Base-by-base conservation (phyloP, 2,113 vertebrate genomes). In the Corynorhinus townsendii region DNA sequence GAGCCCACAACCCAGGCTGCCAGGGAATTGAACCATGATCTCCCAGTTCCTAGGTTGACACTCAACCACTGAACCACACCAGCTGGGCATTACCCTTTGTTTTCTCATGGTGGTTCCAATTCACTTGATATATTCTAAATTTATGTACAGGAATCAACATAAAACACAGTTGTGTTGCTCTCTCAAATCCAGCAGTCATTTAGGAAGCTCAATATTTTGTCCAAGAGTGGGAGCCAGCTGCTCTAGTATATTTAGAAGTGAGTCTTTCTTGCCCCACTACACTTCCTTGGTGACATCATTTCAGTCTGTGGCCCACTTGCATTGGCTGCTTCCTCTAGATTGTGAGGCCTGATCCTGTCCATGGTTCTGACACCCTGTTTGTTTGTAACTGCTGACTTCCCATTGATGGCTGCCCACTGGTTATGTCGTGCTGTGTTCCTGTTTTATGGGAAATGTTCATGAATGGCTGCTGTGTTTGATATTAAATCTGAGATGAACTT, bases 401-500 rank as follows among this genome's bases (percentile, higher is more conserved):
- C 24, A 24, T 12, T 0, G 83, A 0, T 33, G 71, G 12, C 94
- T 92, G 49, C 81, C 38, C 26, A 90, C 24, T 4, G 62, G 38
- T 71, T 43, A 16, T 40, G 0, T 38, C 8, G 3, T 81, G 71
- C 89, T 90, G 68, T 45, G 92, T 92, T 20, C 2, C 22, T 88
- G 90, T 90, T 92, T 94, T 93, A 28, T 20, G 45, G 91, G 47
- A 91, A 93, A 75, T 3, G 84, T 81, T 93, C 28, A 8, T 86
- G 64, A 89, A 83, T 93, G 88, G 30, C 15, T 82, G 92, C 93
- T 97, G 75, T 73, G 86, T 96, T 84, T 95, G 90, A 94, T 96
- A 95, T 92, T 95, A 92, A 97, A 92, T 93, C 89, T 94, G 92
- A 73, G 90, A 94, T 79, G 94, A 98, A 95, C 97, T 97, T 97